Evolutionary conservation across 2,113 vertebrate species (phyloP).

Genomic region (Corvus cornix): DNA sequence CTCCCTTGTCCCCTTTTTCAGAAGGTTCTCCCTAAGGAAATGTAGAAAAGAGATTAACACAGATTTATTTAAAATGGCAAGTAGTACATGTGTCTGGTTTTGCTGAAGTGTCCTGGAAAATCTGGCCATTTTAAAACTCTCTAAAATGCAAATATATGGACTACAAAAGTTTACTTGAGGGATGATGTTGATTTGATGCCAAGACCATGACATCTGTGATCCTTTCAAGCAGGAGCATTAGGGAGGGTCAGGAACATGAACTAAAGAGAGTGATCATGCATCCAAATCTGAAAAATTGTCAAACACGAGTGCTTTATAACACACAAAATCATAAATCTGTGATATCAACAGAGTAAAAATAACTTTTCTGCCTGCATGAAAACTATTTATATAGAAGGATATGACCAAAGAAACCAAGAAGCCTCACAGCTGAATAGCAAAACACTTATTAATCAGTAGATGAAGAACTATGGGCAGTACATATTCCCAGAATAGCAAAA

Average conservation of each 20-base stretch:
- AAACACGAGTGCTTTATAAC: not conserved
- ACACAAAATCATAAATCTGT: not conserved
- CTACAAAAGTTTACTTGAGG: not conserved
- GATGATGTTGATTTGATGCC: not conserved
- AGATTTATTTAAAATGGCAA: not conserved
- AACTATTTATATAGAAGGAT: not conserved
- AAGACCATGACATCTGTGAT: not conserved
- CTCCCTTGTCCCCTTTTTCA: conserved; percentile 86
- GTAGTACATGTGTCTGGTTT: not conserved
- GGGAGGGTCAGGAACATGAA: not conserved
- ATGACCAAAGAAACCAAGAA: not conserved
- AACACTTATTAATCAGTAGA: not conserved
- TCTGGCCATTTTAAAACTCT: not conserved
- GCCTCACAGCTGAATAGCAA: not conserved
- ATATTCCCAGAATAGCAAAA: not conserved
- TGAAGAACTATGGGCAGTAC: not conserved
- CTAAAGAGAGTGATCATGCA: not conserved
- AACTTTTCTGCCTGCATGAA: not conserved
- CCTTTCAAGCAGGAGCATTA: not conserved
- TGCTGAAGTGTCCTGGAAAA: not conserved
- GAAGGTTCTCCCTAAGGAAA: conserved; percentile 65
- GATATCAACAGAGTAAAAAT: not conserved
- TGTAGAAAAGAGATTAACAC: not conserved
- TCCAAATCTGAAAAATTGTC: not conserved
- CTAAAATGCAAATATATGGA: not conserved